A percentile compares a stretch with the other conserved stretches of the same genome.
These are phyloP conservation scores for Urosaurus nigricauda DNA, from an alignment of 2,797 vertebrate genomes.

Conservation along the genomic window DNA sequence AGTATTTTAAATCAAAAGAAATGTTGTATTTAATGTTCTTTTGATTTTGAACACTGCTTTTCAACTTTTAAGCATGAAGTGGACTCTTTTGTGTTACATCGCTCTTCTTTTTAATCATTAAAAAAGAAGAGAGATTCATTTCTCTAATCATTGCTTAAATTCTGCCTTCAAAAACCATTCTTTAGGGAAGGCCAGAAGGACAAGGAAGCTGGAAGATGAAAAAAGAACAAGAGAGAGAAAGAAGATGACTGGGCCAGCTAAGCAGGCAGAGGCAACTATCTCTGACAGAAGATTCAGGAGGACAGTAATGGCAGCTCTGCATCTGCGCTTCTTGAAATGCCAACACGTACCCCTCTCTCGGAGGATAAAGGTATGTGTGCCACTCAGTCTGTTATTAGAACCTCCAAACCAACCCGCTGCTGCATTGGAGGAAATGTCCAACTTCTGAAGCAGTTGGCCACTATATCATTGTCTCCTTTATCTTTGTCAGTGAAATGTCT, in stretches of 20 bases:
- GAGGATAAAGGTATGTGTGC: neutral
- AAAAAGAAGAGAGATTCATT: neutral
- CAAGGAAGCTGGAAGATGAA: neutral
- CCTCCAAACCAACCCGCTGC: neutral
- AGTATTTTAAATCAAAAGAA: constrained; percentile 2
- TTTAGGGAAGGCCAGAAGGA: neutral
- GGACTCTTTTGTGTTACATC: neutral
- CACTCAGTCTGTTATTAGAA: neutral
- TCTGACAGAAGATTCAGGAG: too few relatives aligned
- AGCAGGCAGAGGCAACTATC: too few relatives aligned
- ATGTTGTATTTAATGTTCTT: neutral
- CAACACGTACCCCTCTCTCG: neutral
- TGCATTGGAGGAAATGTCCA: neutral
- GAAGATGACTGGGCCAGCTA: too few relatives aligned
- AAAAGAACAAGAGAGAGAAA: too few relatives aligned
- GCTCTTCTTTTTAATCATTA: neutral
- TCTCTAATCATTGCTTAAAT: neutral
- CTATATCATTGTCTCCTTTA: neutral
- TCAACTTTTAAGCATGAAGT: neutral
- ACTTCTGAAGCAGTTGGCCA: neutral
- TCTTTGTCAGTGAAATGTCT: neutral
- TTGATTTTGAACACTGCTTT: neutral
- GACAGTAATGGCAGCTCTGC: too few relatives aligned
- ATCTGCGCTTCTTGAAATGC: too few relatives aligned
- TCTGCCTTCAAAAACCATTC: neutral